Evolutionary conservation across 2,113 vertebrate species (phyloP).

Genomic region (Aramus guarauna): DNA sequence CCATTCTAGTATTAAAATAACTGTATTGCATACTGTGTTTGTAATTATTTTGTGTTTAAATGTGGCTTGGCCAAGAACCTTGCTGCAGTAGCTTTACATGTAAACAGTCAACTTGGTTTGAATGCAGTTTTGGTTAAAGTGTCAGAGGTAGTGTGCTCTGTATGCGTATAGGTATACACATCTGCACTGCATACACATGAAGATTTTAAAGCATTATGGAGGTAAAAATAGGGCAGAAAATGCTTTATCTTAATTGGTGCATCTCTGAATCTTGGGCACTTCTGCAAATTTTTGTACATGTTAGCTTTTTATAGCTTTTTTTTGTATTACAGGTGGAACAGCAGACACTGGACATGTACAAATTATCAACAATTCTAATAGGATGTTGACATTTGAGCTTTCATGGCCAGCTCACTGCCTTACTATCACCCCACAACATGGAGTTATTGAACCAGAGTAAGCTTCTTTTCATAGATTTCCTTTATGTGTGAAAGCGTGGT

Average conservation of each 20-base stretch:
- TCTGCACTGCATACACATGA: neutral
- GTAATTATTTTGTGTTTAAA: neutral
- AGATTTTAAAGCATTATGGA: neutral
- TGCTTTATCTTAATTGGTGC: neutral
- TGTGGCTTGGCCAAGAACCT: neutral
- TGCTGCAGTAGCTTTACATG: neutral
- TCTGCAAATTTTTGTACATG: neutral
- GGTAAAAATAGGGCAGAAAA: neutral
- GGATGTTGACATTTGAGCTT: constrained; percentile 84
- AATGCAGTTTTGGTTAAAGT: neutral
- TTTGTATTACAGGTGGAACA: constrained; percentile 71
- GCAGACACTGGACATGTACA: constrained; percentile 76
- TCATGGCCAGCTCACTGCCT: constrained; percentile 96
- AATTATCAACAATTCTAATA: constrained; percentile 80
- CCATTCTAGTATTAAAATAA: neutral
- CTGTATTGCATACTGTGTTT: neutral
- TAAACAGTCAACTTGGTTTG: neutral
- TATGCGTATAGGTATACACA: neutral
- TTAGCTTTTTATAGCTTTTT: neutral
- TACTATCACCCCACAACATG: constrained; percentile 91
- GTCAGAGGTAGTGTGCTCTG: neutral
- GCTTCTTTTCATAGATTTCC: neutral
- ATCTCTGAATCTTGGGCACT: neutral
- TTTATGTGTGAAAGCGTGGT: neutral
- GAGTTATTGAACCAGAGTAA: constrained; percentile 85